phyloP scores from a whole-genome alignment of 2,888 invertebrate species.

The Ceratothoa steindachneri region DNA sequence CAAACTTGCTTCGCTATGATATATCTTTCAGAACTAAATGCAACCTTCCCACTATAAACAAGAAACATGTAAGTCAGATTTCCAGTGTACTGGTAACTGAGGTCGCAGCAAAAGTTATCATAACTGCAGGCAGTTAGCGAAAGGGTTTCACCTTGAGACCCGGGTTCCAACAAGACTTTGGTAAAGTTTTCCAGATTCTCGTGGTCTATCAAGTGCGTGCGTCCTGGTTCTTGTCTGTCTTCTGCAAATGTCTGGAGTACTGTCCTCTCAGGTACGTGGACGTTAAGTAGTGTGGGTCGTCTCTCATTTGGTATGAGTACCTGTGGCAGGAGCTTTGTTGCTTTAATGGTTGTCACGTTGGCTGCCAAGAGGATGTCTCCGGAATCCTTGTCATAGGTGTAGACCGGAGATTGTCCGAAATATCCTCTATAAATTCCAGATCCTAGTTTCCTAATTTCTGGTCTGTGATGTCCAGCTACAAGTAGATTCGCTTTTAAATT shows the following conservation, averaged over 20 bases:
- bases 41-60: constrained; percentile 51
- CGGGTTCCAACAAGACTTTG: not conserved
- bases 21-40: constrained; percentile 46
- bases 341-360: constrained; percentile 9
- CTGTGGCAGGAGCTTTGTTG: not conserved
- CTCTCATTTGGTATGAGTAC: too few relatives aligned
- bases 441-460: constrained; percentile 63
- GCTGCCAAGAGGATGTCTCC: constrained; percentile 28
- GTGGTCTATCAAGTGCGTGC: constrained; percentile 7
- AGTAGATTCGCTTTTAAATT: constrained; percentile 66
- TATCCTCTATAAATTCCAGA: constrained; percentile 68
- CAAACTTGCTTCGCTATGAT: constrained; percentile 50
- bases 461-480: constrained; percentile 66
- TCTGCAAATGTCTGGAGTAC: not conserved
- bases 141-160: constrained; percentile 5
- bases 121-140: constrained; percentile 23
- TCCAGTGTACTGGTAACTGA: constrained; percentile 26
- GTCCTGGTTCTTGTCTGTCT: not conserved
- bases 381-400: constrained; percentile 49
- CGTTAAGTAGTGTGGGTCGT: not conserved
- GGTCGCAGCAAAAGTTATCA: constrained; percentile 33
- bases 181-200: constrained; percentile 50
- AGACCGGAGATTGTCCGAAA: constrained; percentile 53
- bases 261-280: not conserved
- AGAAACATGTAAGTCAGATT: constrained; percentile 51